Base-by-base conservation (phyloP, 1,140 invertebrate genomes). In the Hyphantria cunea region DNA sequence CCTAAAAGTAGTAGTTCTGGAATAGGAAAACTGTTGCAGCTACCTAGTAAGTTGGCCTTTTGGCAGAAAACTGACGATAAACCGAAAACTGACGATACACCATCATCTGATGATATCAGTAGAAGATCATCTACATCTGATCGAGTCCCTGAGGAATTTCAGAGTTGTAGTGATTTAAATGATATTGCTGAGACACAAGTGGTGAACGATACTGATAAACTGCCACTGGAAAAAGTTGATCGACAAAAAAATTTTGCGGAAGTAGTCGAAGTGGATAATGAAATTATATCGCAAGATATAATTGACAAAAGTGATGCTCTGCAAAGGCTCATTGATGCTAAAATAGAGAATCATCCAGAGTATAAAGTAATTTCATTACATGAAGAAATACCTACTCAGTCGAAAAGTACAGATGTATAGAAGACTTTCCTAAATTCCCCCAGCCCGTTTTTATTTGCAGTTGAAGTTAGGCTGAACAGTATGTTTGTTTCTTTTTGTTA, bases 381-480 rank as follows among this genome's bases (percentile, higher is more conserved):
- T 50, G 78, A 81, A 25, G 80, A 88, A 61, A 78, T 82, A 54
- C 72, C 73, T 9, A 76, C 74, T 31, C 68, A 74, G 25, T 87
- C 85, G 47, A 91, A 91, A 80, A 89, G 81, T 63, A 91, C 90
- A 56, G 90, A 91, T 70, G 90, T 91, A 12, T 91, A 80, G 85
- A 47, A 68, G 53, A 47, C 34, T 60, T 25, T 63, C 74, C 70
- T 64, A 64, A 68, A 61, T 51, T 72, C 70, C 64, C 62, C 59
- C 7, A 42, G 72, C 67, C 52, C 66, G 64, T 56, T 73, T 51
- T 71, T 42, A 64, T 55, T 64, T 62, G 64, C 47, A 68, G 68
- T 68, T 66, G 66, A 73, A 69, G 48, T 64, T 69, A 60, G 59
- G 48, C 66, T 61, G 53, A 70, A 81, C 74, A 84, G 84, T 87